Percentiles rank a stretch among this genome's conserved stretches.
Evolutionary conservation across 2,888 invertebrate genomes (phyloP).

Genomic region (Macropis europaea): DNA sequence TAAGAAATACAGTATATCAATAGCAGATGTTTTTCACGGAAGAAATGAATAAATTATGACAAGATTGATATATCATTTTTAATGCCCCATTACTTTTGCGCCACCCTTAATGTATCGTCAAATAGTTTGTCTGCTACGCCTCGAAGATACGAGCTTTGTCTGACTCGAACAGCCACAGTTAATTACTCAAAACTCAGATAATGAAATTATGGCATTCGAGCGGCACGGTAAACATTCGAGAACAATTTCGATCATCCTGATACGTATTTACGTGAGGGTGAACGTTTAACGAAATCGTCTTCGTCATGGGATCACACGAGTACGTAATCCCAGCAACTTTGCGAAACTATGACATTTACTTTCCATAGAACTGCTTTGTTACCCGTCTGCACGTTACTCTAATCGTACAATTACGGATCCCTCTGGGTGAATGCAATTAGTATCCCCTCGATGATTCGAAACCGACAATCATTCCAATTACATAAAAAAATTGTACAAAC

Average conservation of each 20-base stretch:
- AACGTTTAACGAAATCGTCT: constrained; percentile 9
- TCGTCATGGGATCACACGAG: constrained; percentile 14
- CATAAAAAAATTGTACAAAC: too few relatives aligned
- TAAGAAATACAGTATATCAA: too few relatives aligned
- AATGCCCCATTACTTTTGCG: too few relatives aligned
- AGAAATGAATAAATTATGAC: too few relatives aligned
- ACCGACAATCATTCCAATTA: too few relatives aligned
- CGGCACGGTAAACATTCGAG: background rate
- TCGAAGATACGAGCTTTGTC: too few relatives aligned
- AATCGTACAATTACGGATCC: background rate
- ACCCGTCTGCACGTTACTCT: background rate
- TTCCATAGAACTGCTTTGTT: constrained; percentile 1
- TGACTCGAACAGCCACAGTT: background rate
- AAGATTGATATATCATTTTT: too few relatives aligned
- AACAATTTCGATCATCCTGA: constrained; percentile 2
- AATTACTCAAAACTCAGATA: constrained; percentile 4
- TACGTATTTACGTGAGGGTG: constrained; percentile 2
- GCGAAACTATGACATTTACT: constrained; percentile 14
- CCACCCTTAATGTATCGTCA: too few relatives aligned
- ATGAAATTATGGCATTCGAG: background rate
- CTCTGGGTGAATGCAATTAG: background rate
- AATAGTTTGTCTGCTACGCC: too few relatives aligned
- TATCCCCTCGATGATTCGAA: background rate
- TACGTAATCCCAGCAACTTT: constrained; percentile 5
- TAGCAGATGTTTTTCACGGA: too few relatives aligned